Evolutionary conservation across 2,113 vertebrate genomes (phyloP), one percentile per base, ranked within the genome.

Genomic region (Psephotus haematonotus): DNA sequence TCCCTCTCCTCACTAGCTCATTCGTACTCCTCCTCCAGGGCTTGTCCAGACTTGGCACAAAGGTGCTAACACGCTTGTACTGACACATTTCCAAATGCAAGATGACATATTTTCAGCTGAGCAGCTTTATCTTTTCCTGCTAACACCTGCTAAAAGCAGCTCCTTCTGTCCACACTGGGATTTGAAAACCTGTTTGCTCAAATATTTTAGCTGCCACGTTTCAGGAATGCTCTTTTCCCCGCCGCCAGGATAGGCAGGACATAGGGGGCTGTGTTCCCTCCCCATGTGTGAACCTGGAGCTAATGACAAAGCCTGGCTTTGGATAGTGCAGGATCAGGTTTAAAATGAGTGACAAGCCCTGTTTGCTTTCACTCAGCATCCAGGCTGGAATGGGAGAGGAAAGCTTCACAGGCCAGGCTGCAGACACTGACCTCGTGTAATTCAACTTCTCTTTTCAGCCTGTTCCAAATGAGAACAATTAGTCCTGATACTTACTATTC

Each of bases 81-180:
- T 93, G 95, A 96, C 86, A 92, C n/a, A 79, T 96, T 96, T 96
- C 55, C 83, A 96, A 96, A 95, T 82, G 77, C 92, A 86, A 84
- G 65, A 86, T 84, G 96, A 95, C 94, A 95, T 89, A 93, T 96
- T 96, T 95, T 95, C 89, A 87, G 49, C 57, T 13, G 19, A 93
- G 86, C 89, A 95, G 84, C 63, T 93, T 93, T 92, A 93, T 95
- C 92, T 94, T 71, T 93, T 83, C 72, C 77, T 88, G 44, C 86
- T 95, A 96, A 84, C 93, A 96, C 92, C 95, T 96, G 95, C 92
- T 95, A 75, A 72, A 92, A 57, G 46, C 83, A 92, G 57, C 62
- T 97, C 80, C 77, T 93, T 92, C 96, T 96, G 92, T 86, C 95
- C 83, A 46, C 77, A 43, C 20, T 28, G 86, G 69, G 83, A 76